Evolutionary conservation across 35 echinoderm and acorn worm genomes (phyloP).

Genomic region (Eucidaris tribuloides): DNA sequence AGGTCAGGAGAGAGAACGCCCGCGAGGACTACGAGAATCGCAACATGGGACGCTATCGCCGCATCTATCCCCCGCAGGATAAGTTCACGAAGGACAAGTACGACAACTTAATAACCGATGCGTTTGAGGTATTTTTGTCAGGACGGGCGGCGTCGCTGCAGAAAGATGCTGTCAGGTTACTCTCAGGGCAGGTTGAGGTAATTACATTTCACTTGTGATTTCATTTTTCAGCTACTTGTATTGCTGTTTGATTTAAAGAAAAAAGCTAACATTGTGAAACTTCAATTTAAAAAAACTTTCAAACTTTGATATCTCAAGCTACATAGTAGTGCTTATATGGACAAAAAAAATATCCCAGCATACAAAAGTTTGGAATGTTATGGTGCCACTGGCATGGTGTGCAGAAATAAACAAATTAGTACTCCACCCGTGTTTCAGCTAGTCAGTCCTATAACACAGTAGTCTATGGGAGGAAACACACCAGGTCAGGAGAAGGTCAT

Average conservation of each 20-base stretch:
- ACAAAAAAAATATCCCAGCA: too few relatives aligned
- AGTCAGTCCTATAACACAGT: too few relatives aligned
- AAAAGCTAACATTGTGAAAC: too few relatives aligned
- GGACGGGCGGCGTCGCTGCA: constrained; percentile 58
- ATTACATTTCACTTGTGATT: not conserved
- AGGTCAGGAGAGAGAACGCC: constrained; percentile 84
- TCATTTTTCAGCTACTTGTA: not conserved
- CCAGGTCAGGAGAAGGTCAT: too few relatives aligned
- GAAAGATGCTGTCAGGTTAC: constrained; percentile 43
- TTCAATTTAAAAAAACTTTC: too few relatives aligned
- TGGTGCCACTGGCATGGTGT: too few relatives aligned
- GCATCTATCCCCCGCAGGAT: constrained; percentile 89
- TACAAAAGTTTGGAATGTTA: too few relatives aligned
- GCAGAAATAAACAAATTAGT: too few relatives aligned
- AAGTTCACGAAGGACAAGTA: constrained; percentile 65
- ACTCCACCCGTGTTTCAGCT: too few relatives aligned
- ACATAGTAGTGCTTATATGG: too few relatives aligned
- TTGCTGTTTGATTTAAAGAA: not conserved
- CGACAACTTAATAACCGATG: constrained; percentile 69
- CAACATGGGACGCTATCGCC: constrained; percentile 81
- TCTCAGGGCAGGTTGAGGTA: constrained; percentile 41
- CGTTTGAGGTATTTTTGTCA: constrained; percentile 86
- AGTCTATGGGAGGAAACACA: too few relatives aligned
- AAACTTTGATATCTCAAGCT: too few relatives aligned
- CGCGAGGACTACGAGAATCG: constrained; percentile 93